Evolutionary conservation across 2,888 invertebrate genomes (phyloP).

Genomic region (Ennomos fuscantarius): DNA sequence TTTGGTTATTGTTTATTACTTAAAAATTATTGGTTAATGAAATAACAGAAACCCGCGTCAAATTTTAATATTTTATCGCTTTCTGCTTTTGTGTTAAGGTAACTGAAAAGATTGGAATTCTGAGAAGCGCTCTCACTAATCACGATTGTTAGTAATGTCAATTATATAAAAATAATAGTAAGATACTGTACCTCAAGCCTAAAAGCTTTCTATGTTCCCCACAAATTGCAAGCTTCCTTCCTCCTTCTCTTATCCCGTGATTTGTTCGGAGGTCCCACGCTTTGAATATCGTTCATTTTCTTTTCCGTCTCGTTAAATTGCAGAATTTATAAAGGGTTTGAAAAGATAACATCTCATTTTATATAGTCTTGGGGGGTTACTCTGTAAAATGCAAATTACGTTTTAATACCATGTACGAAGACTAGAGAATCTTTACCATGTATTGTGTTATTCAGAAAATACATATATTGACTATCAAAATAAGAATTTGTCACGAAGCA

Average conservation of each 20-base stretch:
- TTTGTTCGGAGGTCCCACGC: slow-evolving; percentile 44
- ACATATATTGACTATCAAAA: no score
- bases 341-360: not conserved
- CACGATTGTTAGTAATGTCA: no score
- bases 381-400: slow-evolving; percentile 1
- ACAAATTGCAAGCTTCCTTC: slow-evolving; percentile 37
- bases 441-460: no score
- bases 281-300: slow-evolving; percentile 43
- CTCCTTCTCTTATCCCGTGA: slow-evolving; percentile 44
- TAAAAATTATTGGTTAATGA: no score
- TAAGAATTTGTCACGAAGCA: no score
- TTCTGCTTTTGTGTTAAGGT: no score
- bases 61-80: no score
- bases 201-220: slow-evolving; percentile 18
- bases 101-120: no score
- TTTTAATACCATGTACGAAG: not conserved
- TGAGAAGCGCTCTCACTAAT: no score
- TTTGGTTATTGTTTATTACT: no score
- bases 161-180: not conserved
- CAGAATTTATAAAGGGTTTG: slow-evolving; percentile 32
- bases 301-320: slow-evolving; percentile 44
- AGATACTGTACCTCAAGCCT: not conserved
- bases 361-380: not conserved
- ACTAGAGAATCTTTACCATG: no score
- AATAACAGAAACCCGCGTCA: not conserved